These are phyloP conservation scores for Emydoidea blandingii DNA, from an alignment of 2,797 vertebrate genomes.

Conservation along the genomic window DNA sequence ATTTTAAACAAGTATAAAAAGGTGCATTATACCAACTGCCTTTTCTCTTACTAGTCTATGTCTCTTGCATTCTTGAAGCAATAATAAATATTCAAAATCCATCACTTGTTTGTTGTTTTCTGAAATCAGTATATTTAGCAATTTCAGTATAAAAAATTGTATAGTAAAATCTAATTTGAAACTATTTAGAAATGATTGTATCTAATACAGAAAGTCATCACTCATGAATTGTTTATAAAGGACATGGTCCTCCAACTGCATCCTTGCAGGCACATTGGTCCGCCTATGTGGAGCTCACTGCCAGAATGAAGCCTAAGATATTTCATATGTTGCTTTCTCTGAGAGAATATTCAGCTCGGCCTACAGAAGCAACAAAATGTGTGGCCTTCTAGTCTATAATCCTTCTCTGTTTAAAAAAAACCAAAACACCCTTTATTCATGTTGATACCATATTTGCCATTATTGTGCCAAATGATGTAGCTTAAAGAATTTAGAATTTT, in stretches of 20 bases:
- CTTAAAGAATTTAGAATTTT: neutral
- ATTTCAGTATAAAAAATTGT: neutral
- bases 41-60: neutral
- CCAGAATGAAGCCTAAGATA: neutral
- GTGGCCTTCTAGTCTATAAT: neutral
- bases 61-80: neutral
- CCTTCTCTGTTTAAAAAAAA: neutral
- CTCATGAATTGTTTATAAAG: neutral
- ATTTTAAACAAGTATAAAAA: neutral
- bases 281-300: neutral
- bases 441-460: neutral
- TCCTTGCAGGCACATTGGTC: neutral
- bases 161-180: neutral
- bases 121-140: neutral
- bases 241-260: rapidly evolving
- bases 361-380: neutral
- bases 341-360: rapidly evolving
- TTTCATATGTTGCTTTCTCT: neutral
- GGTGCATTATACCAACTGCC: neutral
- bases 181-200: neutral
- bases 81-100: neutral
- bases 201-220: neutral
- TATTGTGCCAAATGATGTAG: too few species aligned
- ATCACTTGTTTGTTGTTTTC: rapidly evolving
- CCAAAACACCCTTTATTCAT: neutral